Conservation (phyloP, 2,888 invertebrate species). For the Nomada fucata region DNA sequence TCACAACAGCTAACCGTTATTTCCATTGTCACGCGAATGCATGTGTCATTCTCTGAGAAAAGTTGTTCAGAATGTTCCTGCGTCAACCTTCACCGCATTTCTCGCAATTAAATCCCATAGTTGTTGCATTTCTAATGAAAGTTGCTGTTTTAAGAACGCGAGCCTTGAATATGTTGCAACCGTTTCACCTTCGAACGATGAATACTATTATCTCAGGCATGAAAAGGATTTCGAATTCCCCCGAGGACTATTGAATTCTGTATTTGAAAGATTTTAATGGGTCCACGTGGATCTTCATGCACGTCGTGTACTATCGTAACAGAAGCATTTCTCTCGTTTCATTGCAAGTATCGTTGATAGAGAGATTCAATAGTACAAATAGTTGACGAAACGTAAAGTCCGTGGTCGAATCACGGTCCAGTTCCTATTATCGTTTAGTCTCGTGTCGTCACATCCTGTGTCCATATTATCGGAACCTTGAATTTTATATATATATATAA, state of each 20-base stretch:
- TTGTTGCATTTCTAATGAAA: slow-evolving; percentile 52
- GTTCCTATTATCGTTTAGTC: not conserved
- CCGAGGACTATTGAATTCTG: not conserved
- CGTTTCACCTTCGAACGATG: slow-evolving; percentile 29
- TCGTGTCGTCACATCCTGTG: not conserved
- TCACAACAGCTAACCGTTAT: slow-evolving; percentile 28
- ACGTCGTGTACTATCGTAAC: no score
- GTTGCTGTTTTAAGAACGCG: slow-evolving; percentile 44
- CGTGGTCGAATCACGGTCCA: not conserved
- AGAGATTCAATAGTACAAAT: not conserved
- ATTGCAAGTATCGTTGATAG: not conserved
- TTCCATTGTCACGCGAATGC: slow-evolving; percentile 42
- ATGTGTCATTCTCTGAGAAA: slow-evolving; percentile 46
- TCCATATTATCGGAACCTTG: not conserved
- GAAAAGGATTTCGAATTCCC: not conserved
- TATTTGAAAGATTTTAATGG: not conserved
- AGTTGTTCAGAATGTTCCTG: slow-evolving; percentile 42
- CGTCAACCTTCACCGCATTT: slow-evolving; percentile 61
- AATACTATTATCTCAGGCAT: slow-evolving; percentile 8
- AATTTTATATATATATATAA: slow-evolving; percentile 2
- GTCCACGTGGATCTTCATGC: not conserved
- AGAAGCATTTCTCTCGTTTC: no score
- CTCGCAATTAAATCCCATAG: slow-evolving; percentile 55
- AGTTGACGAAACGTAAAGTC: not conserved
- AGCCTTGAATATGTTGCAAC: slow-evolving; percentile 22